Evolutionary conservation across 2,888 invertebrate species (phyloP).

Genomic region (Gastrophysa polygoni): DNA sequence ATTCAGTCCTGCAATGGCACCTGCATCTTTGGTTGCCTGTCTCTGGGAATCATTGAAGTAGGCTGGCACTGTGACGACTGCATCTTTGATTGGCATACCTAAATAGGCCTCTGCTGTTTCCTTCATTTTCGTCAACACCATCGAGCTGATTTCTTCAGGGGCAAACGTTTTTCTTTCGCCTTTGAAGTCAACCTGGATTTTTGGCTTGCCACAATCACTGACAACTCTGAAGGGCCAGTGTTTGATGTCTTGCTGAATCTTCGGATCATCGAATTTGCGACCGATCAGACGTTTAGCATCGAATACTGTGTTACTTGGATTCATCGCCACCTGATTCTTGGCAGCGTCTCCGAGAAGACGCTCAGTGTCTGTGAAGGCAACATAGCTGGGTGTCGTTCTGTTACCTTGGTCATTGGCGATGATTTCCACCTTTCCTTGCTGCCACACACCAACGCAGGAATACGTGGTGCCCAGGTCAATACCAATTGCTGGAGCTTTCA

Average conservation of each 20-base stretch:
- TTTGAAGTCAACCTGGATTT: constrained; percentile 71
- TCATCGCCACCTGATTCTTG: constrained; percentile 74
- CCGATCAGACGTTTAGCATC: too few relatives aligned
- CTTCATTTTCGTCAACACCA: too few relatives aligned
- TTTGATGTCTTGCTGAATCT: constrained; percentile 80
- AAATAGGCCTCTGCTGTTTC: constrained; percentile 47
- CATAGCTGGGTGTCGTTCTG: constrained; percentile 81
- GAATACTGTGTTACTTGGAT: constrained; percentile 78
- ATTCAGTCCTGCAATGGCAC: constrained; percentile 68
- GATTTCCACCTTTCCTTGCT: constrained; percentile 82
- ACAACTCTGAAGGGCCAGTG: constrained; percentile 83
- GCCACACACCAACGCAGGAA: constrained; percentile 83
- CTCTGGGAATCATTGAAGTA: too few relatives aligned
- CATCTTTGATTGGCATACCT: constrained; percentile 68
- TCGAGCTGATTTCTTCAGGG: constrained; percentile 75
- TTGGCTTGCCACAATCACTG: constrained; percentile 69
- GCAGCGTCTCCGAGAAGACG: constrained; percentile 73
- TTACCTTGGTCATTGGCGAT: constrained; percentile 88
- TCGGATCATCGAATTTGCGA: constrained; percentile 74
- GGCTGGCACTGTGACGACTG: constrained; percentile 44
- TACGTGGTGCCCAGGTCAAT: constrained; percentile 89
- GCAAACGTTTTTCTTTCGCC: constrained; percentile 69
- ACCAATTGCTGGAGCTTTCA: constrained; percentile 67
- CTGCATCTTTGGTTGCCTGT: constrained; percentile 89
- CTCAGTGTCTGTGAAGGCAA: constrained; percentile 74